These are phyloP conservation scores for Pogonocherus hispidulus DNA, from an alignment of 2,888 invertebrate genomes.

Conservation along the genomic window DNA sequence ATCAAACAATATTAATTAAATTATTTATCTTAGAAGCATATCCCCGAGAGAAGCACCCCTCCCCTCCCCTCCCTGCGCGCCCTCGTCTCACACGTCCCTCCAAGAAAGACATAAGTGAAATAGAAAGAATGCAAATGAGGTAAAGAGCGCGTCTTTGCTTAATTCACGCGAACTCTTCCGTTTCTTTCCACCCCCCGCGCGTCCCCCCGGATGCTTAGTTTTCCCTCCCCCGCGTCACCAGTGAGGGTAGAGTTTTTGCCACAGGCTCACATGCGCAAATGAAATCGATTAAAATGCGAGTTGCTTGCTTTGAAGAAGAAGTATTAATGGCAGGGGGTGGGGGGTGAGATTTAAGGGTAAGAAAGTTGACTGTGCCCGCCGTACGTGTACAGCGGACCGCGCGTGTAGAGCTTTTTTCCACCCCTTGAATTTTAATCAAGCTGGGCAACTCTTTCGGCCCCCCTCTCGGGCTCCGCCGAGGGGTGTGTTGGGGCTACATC, in stretches of 20 bases:
- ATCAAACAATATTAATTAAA: too few species aligned
- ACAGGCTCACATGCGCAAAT: slow-evolving; percentile 77
- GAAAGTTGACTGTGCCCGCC: slow-evolving; percentile 68
- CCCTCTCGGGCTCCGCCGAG: slow-evolving; percentile 35
- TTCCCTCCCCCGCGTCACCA: slow-evolving; percentile 61
- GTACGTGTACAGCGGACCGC: slow-evolving; percentile 68
- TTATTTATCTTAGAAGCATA: neutral
- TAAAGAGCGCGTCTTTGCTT: slow-evolving; percentile 69
- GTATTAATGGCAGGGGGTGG: slow-evolving; percentile 68
- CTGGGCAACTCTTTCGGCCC: slow-evolving; percentile 60
- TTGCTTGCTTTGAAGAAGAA: slow-evolving; percentile 74
- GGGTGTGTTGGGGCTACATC: slow-evolving; percentile 40
- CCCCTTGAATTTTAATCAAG: slow-evolving; percentile 66
- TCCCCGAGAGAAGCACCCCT: neutral
- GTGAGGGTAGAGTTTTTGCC: slow-evolving; percentile 69
- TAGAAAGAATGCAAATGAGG: slow-evolving; percentile 67
- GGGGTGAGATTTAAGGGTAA: slow-evolving; percentile 57
- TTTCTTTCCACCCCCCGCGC: slow-evolving; percentile 66
- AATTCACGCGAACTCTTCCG: slow-evolving; percentile 69
- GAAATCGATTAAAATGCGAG: slow-evolving; percentile 79
- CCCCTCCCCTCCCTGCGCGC: neutral
- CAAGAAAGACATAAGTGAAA: slow-evolving; percentile 58
- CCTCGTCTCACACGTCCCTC: slow-evolving; percentile 36
- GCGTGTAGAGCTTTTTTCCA: slow-evolving; percentile 64
- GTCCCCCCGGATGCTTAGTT: slow-evolving; percentile 43